A percentile compares a stretch with the other conserved stretches of the same genome.
Conservation (phyloP, 2,113 vertebrate species). For the Thryonomys swinderianus region DNA sequence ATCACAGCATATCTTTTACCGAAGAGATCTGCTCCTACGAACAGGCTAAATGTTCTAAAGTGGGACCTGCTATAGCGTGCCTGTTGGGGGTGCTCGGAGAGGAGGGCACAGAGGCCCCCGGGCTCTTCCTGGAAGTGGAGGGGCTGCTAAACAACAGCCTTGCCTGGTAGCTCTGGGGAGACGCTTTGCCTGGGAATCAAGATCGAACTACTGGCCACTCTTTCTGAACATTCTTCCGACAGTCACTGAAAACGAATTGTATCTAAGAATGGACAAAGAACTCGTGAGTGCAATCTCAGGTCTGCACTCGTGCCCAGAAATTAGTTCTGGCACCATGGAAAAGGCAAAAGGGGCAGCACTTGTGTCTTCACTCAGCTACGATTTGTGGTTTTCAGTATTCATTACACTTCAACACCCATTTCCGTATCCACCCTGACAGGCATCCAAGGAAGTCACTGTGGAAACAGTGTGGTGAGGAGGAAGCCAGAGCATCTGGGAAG, state of each 20-base stretch:
- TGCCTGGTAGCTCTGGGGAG: not conserved
- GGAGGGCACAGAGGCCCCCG: not conserved
- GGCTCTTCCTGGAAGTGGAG: not conserved
- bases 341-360: not conserved
- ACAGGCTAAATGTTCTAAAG: not conserved
- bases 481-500: not conserved
- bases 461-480: not conserved
- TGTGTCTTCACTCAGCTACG: not conserved
- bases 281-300: not conserved
- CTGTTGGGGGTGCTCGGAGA: not conserved
- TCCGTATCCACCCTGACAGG: not conserved
- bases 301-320: not conserved
- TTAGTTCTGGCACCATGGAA: not conserved
- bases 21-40: not conserved
- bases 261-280: not conserved
- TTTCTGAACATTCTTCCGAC: not conserved
- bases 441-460: not conserved
- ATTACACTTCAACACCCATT: not conserved
- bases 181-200: not conserved
- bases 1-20: not conserved
- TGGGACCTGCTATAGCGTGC: not conserved
- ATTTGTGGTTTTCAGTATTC: not conserved
- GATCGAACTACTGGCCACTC: not conserved
- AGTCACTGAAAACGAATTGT: not conserved
- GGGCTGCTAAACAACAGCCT: not conserved